A percentile compares a stretch with the other conserved stretches of the same genome.
Evolutionary conservation across 1,140 invertebrate genomes (phyloP).

Genomic region (Psix sp.): DNA sequence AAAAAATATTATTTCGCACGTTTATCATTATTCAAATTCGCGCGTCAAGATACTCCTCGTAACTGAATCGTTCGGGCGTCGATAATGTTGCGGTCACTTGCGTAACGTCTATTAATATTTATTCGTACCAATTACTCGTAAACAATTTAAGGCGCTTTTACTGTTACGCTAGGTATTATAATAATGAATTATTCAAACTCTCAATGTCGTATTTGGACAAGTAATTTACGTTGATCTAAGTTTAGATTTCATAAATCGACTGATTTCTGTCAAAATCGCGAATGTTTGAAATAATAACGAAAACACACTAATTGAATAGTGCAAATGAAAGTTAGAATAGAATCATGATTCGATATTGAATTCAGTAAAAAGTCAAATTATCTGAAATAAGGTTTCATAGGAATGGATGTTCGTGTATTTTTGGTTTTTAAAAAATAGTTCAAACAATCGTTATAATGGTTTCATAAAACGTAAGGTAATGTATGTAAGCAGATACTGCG

Average conservation of each 20-base stretch:
- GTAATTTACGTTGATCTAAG: conserved; percentile 20
- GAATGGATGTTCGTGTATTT: too few relatives aligned
- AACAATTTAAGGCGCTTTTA: conserved; percentile 33
- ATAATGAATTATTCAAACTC: conserved; percentile 39
- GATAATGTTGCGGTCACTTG: conserved; percentile 4
- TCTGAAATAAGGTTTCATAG: too few relatives aligned
- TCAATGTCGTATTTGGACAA: conserved; percentile 19
- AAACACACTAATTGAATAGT: background rate
- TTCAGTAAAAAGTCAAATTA: too few relatives aligned
- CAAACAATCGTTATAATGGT: too few relatives aligned
- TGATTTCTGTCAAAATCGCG: conserved; percentile 24
- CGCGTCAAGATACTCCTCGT: conserved; percentile 1
- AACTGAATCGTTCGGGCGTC: background rate
- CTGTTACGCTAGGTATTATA: conserved; percentile 20
- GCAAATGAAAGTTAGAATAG: too few relatives aligned
- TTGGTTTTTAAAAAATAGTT: too few relatives aligned
- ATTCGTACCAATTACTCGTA: conserved; percentile 37
- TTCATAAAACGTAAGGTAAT: too few relatives aligned
- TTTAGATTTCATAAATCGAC: conserved; percentile 15
- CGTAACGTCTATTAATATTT: conserved; percentile 42
- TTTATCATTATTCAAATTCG: conserved; percentile 10
- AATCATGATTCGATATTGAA: too few relatives aligned
- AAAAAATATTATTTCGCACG: background rate
- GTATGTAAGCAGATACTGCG: too few relatives aligned
- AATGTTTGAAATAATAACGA: background rate